A percentile compares a stretch with the other conserved stretches of the same genome.
These are phyloP conservation scores for Oxycera nigricornis DNA, from an alignment of 2,888 invertebrate genomes.

Conservation along the genomic window DNA sequence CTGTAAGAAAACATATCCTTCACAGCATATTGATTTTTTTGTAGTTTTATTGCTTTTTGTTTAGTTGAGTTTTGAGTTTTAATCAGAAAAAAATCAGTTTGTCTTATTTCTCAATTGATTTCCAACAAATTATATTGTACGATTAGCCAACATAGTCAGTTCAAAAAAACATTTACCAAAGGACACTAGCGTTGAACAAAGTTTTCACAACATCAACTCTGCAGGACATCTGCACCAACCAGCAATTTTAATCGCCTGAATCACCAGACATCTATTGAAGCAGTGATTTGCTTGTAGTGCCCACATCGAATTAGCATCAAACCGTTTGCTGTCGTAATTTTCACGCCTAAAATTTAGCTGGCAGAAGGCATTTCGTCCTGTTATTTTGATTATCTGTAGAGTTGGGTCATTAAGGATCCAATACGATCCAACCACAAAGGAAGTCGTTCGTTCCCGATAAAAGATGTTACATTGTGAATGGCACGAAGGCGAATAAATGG, in stretches of 20 bases:
- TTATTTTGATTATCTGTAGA: constrained; percentile 18
- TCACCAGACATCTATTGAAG: neutral
- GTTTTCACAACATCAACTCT: too few relatives aligned
- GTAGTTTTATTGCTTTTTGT: too few relatives aligned
- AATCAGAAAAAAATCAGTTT: neutral
- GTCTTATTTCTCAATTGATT: neutral
- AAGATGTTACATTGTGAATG: neutral
- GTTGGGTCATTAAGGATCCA: constrained; percentile 18
- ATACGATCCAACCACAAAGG: neutral
- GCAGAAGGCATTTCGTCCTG: neutral
- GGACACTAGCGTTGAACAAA: too few relatives aligned
- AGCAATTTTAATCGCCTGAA: too few relatives aligned
- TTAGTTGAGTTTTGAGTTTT: neutral
- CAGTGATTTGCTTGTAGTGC: neutral
- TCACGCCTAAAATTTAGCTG: too few relatives aligned
- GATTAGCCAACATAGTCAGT: neutral
- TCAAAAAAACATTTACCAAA: neutral
- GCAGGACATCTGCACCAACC: too few relatives aligned
- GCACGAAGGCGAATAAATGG: neutral
- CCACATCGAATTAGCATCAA: too few relatives aligned
- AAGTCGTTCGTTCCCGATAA: neutral
- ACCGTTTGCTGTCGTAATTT: too few relatives aligned
- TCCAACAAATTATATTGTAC: too few relatives aligned
- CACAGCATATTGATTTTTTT: too few relatives aligned
- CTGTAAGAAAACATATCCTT: too few relatives aligned